A percentile compares a stretch with the other conserved stretches of the same genome.
Evolutionary conservation across 2,797 vertebrate species (phyloP).

Genomic region (Limosa lapponica): DNA sequence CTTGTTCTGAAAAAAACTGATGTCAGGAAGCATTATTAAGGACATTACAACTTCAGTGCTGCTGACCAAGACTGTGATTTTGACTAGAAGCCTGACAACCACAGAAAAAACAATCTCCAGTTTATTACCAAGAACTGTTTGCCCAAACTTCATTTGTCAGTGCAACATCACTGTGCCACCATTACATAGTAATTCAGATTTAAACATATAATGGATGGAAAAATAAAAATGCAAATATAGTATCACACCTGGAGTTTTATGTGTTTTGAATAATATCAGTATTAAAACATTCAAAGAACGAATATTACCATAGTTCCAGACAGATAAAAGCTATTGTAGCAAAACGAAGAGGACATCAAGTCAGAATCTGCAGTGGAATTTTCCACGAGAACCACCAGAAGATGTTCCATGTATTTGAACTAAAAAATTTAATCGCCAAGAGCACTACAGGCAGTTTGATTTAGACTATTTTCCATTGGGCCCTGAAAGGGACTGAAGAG

Average conservation of each 20-base stretch:
- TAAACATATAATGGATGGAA: neutral
- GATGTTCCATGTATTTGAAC: neutral
- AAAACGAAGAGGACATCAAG: neutral
- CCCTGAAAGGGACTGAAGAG: neutral
- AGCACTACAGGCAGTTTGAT: neutral
- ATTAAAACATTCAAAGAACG: neutral
- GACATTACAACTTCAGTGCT: neutral
- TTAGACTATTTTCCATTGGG: neutral
- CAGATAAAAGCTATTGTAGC: neutral
- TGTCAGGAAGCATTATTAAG: neutral
- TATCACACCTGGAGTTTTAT: neutral
- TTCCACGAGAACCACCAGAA: neutral
- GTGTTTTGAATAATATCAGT: neutral
- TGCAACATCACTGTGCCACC: neutral
- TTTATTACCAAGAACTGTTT: neutral
- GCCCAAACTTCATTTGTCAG: neutral
- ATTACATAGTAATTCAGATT: rapidly evolving
- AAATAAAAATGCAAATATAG: neutral
- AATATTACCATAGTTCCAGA: neutral
- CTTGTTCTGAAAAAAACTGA: neutral
- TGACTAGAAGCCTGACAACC: neutral
- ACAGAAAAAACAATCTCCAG: neutral
- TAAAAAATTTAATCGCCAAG: neutral
- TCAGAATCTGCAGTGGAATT: neutral
- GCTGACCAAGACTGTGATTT: neutral